Percentiles rank a stretch among this genome's conserved stretches.
These are phyloP conservation scores for Diachasmimorpha longicaudata DNA, from an alignment of 1,140 invertebrate genomes.

Conservation along the genomic window DNA sequence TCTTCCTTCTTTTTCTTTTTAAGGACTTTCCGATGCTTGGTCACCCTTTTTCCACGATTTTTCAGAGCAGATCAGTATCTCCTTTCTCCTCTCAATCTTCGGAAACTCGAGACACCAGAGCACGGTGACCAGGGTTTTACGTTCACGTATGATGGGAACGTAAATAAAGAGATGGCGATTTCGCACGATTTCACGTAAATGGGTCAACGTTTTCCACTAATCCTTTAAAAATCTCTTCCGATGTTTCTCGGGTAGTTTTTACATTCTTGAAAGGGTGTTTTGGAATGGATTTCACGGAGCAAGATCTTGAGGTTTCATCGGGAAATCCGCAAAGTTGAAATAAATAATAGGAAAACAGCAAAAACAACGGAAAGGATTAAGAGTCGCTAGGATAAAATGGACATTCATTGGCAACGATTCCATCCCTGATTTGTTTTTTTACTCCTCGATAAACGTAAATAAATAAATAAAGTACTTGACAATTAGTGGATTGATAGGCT, in stretches of 20 bases:
- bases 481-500: too few species aligned
- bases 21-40: constrained; percentile 8
- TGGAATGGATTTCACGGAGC: not conserved
- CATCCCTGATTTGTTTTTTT: too few species aligned
- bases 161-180: constrained; percentile 33
- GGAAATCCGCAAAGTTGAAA: not conserved
- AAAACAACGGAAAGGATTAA: not conserved
- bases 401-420: too few species aligned
- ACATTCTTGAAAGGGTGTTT: not conserved
- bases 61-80: constrained; percentile 9
- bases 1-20: constrained; percentile 7
- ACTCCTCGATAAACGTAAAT: too few species aligned
- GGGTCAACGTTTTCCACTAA: constrained; percentile 24
- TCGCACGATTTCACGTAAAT: constrained; percentile 43
- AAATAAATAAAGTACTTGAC: too few species aligned
- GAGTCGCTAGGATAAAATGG: too few species aligned
- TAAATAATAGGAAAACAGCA: not conserved
- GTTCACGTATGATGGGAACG: constrained; percentile 29
- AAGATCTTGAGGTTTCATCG: not conserved
- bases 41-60: constrained; percentile 16
- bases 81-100: not conserved
- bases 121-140: not conserved
- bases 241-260: not conserved
- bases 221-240: constrained; percentile 18
- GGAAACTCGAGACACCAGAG: not conserved